phyloP scores from a whole-genome alignment of 2,888 invertebrate species.

The Drosophila macrospina region DNA sequence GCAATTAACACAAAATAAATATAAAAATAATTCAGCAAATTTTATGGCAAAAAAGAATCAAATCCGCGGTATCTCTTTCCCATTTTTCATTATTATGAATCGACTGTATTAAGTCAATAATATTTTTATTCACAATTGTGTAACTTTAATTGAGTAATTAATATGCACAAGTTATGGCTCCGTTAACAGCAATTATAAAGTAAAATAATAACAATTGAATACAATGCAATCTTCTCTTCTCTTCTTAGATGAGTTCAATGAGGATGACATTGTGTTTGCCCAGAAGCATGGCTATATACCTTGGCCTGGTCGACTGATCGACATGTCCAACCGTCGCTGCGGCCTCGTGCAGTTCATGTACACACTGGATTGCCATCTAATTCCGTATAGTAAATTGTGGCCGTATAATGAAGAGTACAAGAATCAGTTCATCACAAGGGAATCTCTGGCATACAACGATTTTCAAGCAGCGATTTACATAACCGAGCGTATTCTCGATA shows the following conservation, averaged over 20 bases:
- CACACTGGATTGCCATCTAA: constrained; percentile 12
- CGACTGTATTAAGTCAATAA: too few species aligned
- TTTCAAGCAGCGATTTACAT: constrained; percentile 32
- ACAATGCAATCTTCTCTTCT: too few species aligned
- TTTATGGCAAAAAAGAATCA: too few species aligned
- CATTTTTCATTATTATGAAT: too few species aligned
- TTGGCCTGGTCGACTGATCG: constrained; percentile 43
- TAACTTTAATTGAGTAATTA: too few species aligned
- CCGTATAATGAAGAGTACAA: constrained; percentile 29
- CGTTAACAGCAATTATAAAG: too few species aligned
- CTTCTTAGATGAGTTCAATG: constrained; percentile 1
- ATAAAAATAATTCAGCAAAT: too few species aligned
- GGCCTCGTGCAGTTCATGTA: constrained; percentile 27
- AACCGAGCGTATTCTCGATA: constrained; percentile 7
- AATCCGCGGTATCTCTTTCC: too few species aligned
- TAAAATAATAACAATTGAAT: too few species aligned
- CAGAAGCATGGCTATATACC: constrained; percentile 22
- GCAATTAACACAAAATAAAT: too few species aligned
- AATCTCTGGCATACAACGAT: not conserved
- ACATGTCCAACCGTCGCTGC: not conserved
- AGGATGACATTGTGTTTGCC: constrained; percentile 46
- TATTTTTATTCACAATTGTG: too few species aligned
- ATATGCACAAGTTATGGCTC: too few species aligned
- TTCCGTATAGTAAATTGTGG: constrained; percentile 37
- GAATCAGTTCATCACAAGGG: constrained; percentile 17